A percentile compares a stretch with the other conserved stretches of the same genome.
These are phyloP conservation scores for Graphium colonna DNA, from an alignment of 2,888 invertebrate genomes.

Conservation along the genomic window DNA sequence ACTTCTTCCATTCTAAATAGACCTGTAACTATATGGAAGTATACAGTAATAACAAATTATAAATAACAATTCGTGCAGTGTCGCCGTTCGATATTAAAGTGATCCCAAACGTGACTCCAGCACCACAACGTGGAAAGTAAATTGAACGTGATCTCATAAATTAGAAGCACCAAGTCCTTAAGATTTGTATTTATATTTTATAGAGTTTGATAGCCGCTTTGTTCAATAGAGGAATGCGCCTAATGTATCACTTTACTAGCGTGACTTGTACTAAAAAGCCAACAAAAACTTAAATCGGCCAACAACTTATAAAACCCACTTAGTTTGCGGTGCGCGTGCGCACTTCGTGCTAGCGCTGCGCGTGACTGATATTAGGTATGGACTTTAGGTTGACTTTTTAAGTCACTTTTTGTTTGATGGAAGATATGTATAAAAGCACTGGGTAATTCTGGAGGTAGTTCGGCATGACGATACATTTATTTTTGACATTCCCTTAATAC, in stretches of 20 bases:
- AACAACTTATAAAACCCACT: constrained; percentile 36
- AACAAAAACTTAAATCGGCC: constrained; percentile 23
- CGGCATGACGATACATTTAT: too few species aligned
- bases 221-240: not conserved
- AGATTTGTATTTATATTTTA: not conserved
- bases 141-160: too few species aligned
- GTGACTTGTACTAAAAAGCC: constrained; percentile 6
- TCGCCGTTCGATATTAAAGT: not conserved
- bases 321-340: constrained; percentile 66
- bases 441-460: not conserved
- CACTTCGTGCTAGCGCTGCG: constrained; percentile 57
- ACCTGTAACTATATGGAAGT: too few species aligned
- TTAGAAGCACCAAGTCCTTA: not conserved
- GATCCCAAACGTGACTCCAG: not conserved
- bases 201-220: not conserved
- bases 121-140: not conserved
- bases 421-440: not conserved
- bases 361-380: constrained; percentile 44
- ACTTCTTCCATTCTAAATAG: too few species aligned
- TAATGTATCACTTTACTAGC: constrained; percentile 5
- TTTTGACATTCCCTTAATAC: too few species aligned
- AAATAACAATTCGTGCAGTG: not conserved
- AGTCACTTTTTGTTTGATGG: constrained; percentile 6
- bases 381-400: constrained; percentile 7
- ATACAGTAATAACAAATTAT: not conserved